These are phyloP conservation scores for Tachystola acroxantha DNA, from an alignment of 2,888 invertebrate genomes.

Conservation along the genomic window DNA sequence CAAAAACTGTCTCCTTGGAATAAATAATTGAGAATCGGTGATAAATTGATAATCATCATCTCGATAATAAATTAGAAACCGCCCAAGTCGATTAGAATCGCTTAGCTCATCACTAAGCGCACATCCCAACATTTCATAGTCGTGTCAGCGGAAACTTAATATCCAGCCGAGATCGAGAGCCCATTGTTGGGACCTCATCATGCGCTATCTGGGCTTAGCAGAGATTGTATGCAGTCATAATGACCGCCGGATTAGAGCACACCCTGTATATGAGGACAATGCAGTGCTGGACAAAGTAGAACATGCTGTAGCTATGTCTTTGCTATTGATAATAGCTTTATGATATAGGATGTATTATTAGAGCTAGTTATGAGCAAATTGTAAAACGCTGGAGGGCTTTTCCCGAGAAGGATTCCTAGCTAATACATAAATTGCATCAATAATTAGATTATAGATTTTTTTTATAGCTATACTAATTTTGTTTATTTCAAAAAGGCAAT, in stretches of 20 bases:
- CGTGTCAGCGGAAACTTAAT: conserved; percentile 58
- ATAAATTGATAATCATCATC: too few species aligned
- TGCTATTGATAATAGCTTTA: neutral
- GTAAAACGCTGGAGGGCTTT: too few species aligned
- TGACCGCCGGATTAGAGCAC: conserved; percentile 7
- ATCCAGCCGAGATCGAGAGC: conserved; percentile 54
- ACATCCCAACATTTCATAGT: conserved; percentile 38
- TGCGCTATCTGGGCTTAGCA: conserved; percentile 22
- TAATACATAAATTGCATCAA: too few species aligned
- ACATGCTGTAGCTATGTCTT: neutral
- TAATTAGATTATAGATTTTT: too few species aligned
- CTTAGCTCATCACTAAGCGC: neutral
- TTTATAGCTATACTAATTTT: too few species aligned
- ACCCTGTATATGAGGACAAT: conserved; percentile 1
- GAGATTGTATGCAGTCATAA: conserved; percentile 41
- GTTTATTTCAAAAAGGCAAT: too few species aligned
- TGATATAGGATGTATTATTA: neutral
- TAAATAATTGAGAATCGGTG: too few species aligned
- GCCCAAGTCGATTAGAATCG: too few species aligned
- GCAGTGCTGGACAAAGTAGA: neutral
- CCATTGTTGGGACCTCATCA: conserved; percentile 43
- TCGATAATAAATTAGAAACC: too few species aligned
- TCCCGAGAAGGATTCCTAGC: too few species aligned
- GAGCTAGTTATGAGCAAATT: too few species aligned
- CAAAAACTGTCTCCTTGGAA: too few species aligned